A percentile compares a stretch with the other conserved stretches of the same genome.
These are phyloP conservation scores for Otus scops DNA, from an alignment of 2,797 vertebrate genomes.

Conservation along the genomic window DNA sequence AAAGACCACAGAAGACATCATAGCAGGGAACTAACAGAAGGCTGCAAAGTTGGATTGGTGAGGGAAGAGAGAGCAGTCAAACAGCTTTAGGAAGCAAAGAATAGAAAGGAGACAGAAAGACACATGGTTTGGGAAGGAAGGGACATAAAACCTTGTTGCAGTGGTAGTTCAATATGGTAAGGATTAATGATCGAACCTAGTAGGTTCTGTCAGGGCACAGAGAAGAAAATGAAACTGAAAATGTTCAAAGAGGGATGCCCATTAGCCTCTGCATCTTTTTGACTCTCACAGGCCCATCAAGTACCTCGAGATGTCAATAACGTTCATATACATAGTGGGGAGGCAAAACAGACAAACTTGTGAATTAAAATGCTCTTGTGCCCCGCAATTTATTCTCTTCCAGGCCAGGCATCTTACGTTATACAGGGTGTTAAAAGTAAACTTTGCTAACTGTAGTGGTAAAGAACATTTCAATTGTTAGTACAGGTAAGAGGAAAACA, in stretches of 20 bases:
- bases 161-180: background rate
- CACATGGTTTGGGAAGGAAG: background rate
- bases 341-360: background rate
- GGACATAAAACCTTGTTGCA: background rate
- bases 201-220: background rate
- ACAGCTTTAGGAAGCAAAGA: background rate
- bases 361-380: background rate
- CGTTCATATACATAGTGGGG: background rate
- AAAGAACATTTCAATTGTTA: background rate
- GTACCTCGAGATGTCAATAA: background rate
- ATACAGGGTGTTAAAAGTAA: background rate
- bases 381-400: background rate
- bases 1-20: background rate
- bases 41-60: background rate
- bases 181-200: background rate
- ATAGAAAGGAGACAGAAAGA: background rate
- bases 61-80: background rate
- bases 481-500: too few relatives aligned
- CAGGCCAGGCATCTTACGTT: background rate
- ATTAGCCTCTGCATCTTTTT: background rate
- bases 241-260: background rate
- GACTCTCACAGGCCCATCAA: background rate
- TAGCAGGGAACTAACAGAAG: background rate
- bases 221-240: background rate
- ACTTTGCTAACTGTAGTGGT: background rate